phyloP scores from a whole-genome alignment of 2,888 invertebrate species.

The Erebia aethiops region DNA sequence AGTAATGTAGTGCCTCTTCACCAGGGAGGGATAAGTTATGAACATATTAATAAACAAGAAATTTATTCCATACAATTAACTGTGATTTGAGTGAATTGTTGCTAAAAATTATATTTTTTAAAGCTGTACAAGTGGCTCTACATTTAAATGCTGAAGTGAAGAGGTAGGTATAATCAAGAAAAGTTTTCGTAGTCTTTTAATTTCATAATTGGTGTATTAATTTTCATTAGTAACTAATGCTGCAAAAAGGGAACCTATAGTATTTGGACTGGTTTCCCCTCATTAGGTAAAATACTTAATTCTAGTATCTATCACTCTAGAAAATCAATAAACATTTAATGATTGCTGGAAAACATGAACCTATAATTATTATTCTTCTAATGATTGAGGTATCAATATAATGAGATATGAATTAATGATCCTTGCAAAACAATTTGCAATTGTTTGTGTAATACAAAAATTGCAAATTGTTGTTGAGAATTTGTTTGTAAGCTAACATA shows the following conservation, averaged over 20 bases:
- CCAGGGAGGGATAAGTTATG: neutral
- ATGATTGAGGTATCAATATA: neutral
- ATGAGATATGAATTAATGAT: neutral
- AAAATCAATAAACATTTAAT: no score
- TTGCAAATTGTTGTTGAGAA: neutral
- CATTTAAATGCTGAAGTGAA: constrained; percentile 1
- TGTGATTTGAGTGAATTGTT: constrained; percentile 17
- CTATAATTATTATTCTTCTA: neutral
- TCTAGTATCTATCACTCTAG: no score
- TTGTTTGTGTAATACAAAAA: neutral
- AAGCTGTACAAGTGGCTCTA: constrained; percentile 12
- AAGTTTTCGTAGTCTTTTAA: neutral
- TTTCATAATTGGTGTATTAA: no score
- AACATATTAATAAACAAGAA: neutral
- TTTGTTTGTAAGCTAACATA: neutral
- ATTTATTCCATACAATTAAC: neutral
- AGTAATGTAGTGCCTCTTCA: constrained; percentile 46
- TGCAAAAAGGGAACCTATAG: no score
- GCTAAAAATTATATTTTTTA: constrained; percentile 30
- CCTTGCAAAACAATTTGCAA: no score
- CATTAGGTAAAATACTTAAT: no score
- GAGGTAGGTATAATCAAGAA: neutral
- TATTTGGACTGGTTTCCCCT: no score
- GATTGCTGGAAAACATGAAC: neutral
- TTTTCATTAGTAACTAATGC: no score